Percentiles rank a stretch among this genome's conserved stretches.
Conservation (phyloP, 2,113 vertebrate species). For the Isichthys henryi region DNA sequence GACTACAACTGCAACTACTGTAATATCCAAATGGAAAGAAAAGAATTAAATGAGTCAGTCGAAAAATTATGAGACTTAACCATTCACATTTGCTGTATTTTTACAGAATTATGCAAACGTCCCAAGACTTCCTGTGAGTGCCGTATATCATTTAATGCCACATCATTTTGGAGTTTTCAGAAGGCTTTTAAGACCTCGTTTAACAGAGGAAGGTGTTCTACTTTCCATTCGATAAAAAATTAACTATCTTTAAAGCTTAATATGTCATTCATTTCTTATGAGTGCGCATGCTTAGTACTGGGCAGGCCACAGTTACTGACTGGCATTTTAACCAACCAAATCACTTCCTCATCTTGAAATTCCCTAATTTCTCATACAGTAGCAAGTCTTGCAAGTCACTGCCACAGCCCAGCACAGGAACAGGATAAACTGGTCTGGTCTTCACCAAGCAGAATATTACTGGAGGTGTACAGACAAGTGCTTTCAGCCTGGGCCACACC, state of each 20-base stretch:
- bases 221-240: not conserved
- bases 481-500: not conserved
- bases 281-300: not conserved
- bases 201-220: not conserved
- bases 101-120: not conserved
- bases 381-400: not conserved
- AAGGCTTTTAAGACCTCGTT: not conserved
- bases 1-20: not conserved
- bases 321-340: not conserved
- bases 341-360: not conserved
- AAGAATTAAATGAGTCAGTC: not conserved
- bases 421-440: slow-evolving; percentile 4
- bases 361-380: not conserved
- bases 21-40: not conserved
- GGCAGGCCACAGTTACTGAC: not conserved
- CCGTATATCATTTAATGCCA: not conserved
- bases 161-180: not conserved
- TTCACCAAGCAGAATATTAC: not conserved
- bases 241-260: not conserved
- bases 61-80: not conserved
- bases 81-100: not conserved
- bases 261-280: not conserved
- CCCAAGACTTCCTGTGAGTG: not conserved
- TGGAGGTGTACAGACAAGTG: not conserved
- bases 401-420: not conserved